Percentiles rank a stretch among this genome's conserved stretches.
Conservation (phyloP, 2,888 invertebrate genomes). For the Drosophila setosimentum region DNA sequence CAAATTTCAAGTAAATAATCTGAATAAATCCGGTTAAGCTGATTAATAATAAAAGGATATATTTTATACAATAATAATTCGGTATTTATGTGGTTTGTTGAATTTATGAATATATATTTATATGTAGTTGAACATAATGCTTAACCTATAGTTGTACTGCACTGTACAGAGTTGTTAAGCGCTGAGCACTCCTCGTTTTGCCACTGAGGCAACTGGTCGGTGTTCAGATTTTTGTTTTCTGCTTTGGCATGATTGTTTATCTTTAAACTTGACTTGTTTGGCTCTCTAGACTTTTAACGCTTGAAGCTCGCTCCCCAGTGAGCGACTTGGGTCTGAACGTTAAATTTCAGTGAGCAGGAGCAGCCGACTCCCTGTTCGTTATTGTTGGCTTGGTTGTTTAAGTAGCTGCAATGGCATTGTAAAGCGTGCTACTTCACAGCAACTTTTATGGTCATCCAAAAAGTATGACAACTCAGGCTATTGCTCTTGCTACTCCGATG, state of each 20-base stretch:
- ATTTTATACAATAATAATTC: neutral
- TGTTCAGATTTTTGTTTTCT: constrained; percentile 10
- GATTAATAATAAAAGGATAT: constrained; percentile 3
- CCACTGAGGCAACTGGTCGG: constrained; percentile 14
- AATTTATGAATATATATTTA: neutral
- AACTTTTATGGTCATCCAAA: constrained; percentile 81
- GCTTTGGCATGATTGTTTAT: constrained; percentile 66
- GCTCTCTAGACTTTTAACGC: constrained; percentile 67
- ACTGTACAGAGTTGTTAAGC: constrained; percentile 20
- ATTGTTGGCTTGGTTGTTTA: constrained; percentile 42
- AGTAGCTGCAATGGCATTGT: constrained; percentile 63
- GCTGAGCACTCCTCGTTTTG: constrained; percentile 5
- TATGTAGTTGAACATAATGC: neutral
- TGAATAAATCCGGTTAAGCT: neutral
- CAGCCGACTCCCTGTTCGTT: constrained; percentile 24
- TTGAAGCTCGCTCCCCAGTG: constrained; percentile 58
- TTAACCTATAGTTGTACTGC: neutral
- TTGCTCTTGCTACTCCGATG: constrained; percentile 61
- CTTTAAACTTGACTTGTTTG: constrained; percentile 70
- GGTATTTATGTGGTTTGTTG: neutral
- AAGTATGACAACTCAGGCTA: constrained; percentile 78
- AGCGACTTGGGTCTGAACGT: constrained; percentile 58
- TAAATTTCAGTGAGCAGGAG: constrained; percentile 52
- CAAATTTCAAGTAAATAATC: neutral
- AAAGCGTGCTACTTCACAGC: constrained; percentile 76